A percentile compares a stretch with the other conserved stretches of the same genome.
phyloP scores from a whole-genome alignment of 1,140 invertebrate species.

The Aphelinus certus region DNA sequence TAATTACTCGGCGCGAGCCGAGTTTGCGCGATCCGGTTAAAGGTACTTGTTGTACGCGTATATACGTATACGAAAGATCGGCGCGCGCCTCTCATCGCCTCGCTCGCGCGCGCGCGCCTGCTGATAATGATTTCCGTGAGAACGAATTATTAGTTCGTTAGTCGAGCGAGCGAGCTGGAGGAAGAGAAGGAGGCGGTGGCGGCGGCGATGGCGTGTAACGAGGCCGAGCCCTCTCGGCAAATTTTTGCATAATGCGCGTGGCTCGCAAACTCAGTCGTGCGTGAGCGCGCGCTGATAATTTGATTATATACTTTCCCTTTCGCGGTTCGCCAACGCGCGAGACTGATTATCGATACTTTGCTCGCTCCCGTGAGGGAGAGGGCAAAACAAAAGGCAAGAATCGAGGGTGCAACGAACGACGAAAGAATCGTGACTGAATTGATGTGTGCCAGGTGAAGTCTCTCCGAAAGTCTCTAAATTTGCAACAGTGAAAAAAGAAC shows the following conservation, averaged over 20 bases:
- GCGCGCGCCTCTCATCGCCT: neutral
- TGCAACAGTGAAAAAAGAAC: too few species aligned
- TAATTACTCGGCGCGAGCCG: neutral
- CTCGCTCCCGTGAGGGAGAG: neutral
- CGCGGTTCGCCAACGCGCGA: neutral
- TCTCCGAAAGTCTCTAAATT: too few species aligned
- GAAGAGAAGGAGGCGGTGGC: slow-evolving; percentile 11
- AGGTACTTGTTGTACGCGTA: slow-evolving; percentile 1
- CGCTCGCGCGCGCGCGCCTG: neutral
- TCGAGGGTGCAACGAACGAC: too few species aligned
- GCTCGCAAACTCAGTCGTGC: slow-evolving; percentile 43
- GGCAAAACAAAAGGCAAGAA: neutral
- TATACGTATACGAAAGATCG: neutral
- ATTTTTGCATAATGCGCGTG: slow-evolving; percentile 46
- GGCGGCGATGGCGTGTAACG: slow-evolving; percentile 43
- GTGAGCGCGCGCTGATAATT: slow-evolving; percentile 24
- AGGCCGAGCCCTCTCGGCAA: slow-evolving; percentile 34
- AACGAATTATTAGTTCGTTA: slow-evolving; percentile 50
- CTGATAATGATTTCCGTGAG: slow-evolving; percentile 46
- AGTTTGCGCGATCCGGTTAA: slow-evolving; percentile 18
- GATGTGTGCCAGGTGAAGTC: too few species aligned
- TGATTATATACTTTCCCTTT: slow-evolving; percentile 8
- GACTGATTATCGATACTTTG: neutral
- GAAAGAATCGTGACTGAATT: too few species aligned
- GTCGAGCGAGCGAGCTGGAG: neutral